Evolutionary conservation across 2,888 invertebrate species (phyloP).

Genomic region (Teleiodes luculella): DNA sequence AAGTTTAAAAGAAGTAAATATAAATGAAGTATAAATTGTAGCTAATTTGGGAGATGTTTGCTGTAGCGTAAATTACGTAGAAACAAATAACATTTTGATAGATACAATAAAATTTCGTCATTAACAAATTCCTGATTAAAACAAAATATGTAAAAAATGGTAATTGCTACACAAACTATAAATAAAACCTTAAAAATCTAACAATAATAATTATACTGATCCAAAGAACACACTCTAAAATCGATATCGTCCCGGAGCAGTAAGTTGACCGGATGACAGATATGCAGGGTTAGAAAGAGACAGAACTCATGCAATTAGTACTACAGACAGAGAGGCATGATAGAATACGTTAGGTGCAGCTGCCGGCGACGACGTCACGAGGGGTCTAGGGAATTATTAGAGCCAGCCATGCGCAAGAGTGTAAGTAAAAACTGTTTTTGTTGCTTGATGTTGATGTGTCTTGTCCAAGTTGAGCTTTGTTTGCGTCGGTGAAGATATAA

Average conservation of each 20-base stretch:
- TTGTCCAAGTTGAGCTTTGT: slow-evolving; percentile 3
- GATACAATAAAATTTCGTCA: not conserved
- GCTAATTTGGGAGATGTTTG: not conserved
- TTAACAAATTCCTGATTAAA: not conserved
- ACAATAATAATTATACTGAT: not conserved
- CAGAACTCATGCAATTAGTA: slow-evolving; percentile 22
- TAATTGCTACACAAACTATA: not conserved
- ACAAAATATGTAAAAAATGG: not conserved
- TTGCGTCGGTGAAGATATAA: not conserved
- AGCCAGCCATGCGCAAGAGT: slow-evolving; percentile 55
- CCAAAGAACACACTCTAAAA: slow-evolving; percentile 32
- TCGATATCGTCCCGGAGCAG: slow-evolving; percentile 55
- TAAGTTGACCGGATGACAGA: slow-evolving; percentile 63
- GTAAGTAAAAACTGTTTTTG: slow-evolving; percentile 42
- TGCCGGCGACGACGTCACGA: slow-evolving; percentile 72
- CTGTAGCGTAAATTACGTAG: not conserved
- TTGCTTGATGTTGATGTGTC: slow-evolving; percentile 5
- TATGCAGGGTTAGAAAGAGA: slow-evolving; percentile 54
- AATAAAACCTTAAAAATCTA: not conserved
- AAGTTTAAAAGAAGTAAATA: slow-evolving; percentile 4
- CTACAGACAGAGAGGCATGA: slow-evolving; percentile 49
- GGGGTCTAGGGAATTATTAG: slow-evolving; percentile 65
- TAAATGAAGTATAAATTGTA: not conserved
- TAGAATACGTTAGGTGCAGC: slow-evolving; percentile 72
- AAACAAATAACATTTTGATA: not conserved